Evolutionary conservation across 1,140 invertebrate genomes (phyloP), one percentile per base, ranked within the genome.

Genomic region (Agraylea sexmaculata): DNA sequence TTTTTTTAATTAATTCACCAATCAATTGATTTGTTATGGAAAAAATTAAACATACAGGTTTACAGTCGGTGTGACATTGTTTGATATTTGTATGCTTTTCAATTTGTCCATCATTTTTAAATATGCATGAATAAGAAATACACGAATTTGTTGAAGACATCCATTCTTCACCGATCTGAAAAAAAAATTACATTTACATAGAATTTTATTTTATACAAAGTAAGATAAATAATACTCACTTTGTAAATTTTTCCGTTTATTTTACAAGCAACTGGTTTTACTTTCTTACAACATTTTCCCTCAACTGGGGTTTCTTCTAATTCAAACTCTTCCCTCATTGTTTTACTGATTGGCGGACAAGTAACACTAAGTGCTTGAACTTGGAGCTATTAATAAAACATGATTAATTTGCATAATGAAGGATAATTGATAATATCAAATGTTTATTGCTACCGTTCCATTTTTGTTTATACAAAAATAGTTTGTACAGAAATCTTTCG

Each of bases 401-500:
- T 19, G 10, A 32, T 13, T 32, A 7, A 8, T 8, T 27, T 27
- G 7, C 7, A 7, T 17, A 8, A 5, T 34, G 16, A 34, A n/a
- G 6, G 12, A 18, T 35, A 17, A 22, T 35, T 6, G 13, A 17
- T 17, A 18, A 34, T 36, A 18, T 21, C 11, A 39, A 29, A 29
- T 10, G 30, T 37, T 17, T 16, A 34, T 34, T 10, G 20, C 66
- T 49, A 78, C 74, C 30, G 62, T 64, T 40, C 66, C 69, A 43
- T 75, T 68, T 10, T 56, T 45, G 7, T 65, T 53, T 2, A 64
- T 38, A 47, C 78, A 81, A 5, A 57, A 57, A 40, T 69, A 77
- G 25, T 64, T 68, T 5, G 64, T 69, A 47, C 78, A 81, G 49
- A 64, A 62, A 57, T 80, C 76, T 0, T 51, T 22, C 0, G 74